phyloP scores from a whole-genome alignment of 2,113 vertebrate species.

The Tympanuchus pallidicinctus region DNA sequence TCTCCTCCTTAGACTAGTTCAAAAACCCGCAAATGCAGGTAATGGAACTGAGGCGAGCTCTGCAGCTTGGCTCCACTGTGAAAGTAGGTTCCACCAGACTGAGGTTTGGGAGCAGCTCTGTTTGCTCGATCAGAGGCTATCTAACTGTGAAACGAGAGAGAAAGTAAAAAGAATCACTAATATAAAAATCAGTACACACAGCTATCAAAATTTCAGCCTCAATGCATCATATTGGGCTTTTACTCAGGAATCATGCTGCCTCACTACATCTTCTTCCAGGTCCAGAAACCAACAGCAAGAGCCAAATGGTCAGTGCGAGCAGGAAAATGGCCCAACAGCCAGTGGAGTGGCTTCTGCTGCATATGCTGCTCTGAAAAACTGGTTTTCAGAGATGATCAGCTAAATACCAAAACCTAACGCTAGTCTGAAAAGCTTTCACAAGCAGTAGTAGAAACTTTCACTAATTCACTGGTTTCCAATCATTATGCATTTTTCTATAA shows the following conservation, averaged over 20 bases:
- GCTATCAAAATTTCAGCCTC: neutral
- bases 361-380: neutral
- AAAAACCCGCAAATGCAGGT: neutral
- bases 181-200: neutral
- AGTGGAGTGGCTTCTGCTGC: neutral
- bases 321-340: neutral
- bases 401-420: neutral
- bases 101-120: neutral
- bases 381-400: neutral
- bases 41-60: neutral
- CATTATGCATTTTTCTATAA: neutral
- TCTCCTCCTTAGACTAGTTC: neutral
- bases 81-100: neutral
- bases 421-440: neutral
- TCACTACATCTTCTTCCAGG: neutral
- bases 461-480: neutral
- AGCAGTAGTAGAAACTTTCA: neutral
- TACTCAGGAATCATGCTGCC: neutral
- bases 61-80: neutral
- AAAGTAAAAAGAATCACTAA: neutral
- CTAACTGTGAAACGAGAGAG: accelerated
- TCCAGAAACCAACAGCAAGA: neutral
- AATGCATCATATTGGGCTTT: neutral
- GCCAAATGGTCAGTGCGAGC: neutral
- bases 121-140: neutral